Conservation (phyloP, 2,113 vertebrate genomes). For the Bothrops jararaca region DNA sequence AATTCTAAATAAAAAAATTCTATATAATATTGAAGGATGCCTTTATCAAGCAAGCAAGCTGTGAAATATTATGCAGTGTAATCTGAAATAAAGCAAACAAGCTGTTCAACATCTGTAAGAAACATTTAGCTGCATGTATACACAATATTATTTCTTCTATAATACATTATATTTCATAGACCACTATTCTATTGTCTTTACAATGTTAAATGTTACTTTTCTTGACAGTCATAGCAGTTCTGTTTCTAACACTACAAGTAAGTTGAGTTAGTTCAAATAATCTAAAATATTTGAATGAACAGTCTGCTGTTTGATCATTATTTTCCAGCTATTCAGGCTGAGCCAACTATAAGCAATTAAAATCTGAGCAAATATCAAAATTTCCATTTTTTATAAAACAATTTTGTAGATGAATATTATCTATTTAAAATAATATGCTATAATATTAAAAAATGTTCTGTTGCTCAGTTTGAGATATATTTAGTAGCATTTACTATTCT, state of each 20-base stretch:
- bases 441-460: constrained; percentile 8
- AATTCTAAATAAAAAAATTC: neutral
- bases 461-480: constrained; percentile 5
- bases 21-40: constrained; percentile 20
- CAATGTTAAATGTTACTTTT: neutral
- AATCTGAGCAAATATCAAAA: constrained; percentile 24
- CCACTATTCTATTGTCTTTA: neutral
- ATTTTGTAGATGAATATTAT: constrained; percentile 37
- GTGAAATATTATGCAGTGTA: neutral
- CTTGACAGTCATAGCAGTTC: neutral
- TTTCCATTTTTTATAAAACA: constrained; percentile 43
- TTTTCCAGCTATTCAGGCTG: constrained; percentile 22
- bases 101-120: constrained; percentile 1
- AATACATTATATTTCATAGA: neutral
- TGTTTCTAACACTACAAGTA: neutral
- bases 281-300: constrained; percentile 15
- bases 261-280: neutral
- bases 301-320: constrained; percentile 15
- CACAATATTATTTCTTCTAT: constrained; percentile 24
- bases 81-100: neutral
- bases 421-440: constrained; percentile 17
- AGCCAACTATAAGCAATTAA: constrained; percentile 38
- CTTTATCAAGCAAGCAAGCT: neutral
- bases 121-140: constrained; percentile 20
- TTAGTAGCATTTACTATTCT: neutral